A percentile compares a stretch with the other conserved stretches of the same genome.
phyloP scores from a whole-genome alignment of 2,888 invertebrate genomes.

The Stenoptilia bipunctidactyla region DNA sequence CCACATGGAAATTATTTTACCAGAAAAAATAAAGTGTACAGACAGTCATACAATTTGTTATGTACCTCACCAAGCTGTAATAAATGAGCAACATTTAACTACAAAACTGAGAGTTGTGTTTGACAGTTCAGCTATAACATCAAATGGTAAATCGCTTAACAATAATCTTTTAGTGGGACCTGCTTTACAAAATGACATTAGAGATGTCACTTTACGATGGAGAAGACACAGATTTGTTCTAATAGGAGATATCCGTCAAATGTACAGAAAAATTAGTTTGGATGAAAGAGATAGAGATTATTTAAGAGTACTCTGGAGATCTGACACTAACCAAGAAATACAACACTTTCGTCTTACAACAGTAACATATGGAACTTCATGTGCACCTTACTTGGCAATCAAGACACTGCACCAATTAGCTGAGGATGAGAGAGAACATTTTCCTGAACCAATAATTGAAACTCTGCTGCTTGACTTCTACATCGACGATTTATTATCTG shows the following conservation, averaged over 20 bases:
- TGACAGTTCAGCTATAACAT: constrained; percentile 11
- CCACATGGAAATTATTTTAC: constrained; percentile 5
- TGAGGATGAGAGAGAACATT: constrained; percentile 9
- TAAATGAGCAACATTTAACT: constrained; percentile 14
- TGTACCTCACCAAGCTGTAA: constrained; percentile 16
- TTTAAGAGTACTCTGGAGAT: constrained; percentile 15
- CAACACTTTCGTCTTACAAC: constrained; percentile 12
- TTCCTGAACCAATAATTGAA: constrained; percentile 7
- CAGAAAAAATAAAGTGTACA: constrained; percentile 1
- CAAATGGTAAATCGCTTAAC: constrained; percentile 14
- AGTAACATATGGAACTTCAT: constrained; percentile 18
- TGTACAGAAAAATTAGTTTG: constrained; percentile 15
- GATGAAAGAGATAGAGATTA: constrained; percentile 13
- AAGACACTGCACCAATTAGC: constrained; percentile 12
- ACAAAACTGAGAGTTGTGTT: constrained; percentile 20
- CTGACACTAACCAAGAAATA: constrained; percentile 7
- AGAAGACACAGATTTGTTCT: constrained; percentile 7
- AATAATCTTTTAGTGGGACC: constrained; percentile 13
- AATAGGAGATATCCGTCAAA: constrained; percentile 11
- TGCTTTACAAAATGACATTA: constrained; percentile 10
- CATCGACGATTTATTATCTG: constrained; percentile 12
- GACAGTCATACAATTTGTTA: constrained; percentile 2
- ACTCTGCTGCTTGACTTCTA: constrained; percentile 14
- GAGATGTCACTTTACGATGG: constrained; percentile 13
- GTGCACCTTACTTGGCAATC: constrained; percentile 18